Evolutionary conservation across 2,797 vertebrate species (phyloP).

Genomic region (Galaxias olidus): DNA sequence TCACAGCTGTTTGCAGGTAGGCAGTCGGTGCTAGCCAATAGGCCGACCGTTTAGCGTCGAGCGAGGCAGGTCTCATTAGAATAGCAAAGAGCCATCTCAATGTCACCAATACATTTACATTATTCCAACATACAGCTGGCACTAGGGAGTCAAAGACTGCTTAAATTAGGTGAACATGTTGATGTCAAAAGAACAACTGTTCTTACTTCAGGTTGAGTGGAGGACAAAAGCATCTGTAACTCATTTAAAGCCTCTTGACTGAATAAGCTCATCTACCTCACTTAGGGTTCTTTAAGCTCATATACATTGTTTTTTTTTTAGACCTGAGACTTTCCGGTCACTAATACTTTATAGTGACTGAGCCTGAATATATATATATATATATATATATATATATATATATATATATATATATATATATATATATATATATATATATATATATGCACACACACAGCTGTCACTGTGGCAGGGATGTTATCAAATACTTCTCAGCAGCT

Average conservation of each 20-base stretch:
- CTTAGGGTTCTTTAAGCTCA: no score
- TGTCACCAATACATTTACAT: constrained; percentile 87
- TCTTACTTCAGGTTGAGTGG: no score
- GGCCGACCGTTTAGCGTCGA: constrained; percentile 74
- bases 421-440: no score
- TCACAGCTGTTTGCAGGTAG: constrained; percentile 87
- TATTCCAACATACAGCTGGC: constrained; percentile 75
- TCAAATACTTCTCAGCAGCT: constrained; percentile 35
- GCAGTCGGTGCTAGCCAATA: constrained; percentile 75
- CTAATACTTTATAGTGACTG: not conserved
- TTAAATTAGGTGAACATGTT: constrained; percentile 71
- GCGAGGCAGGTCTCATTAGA: constrained; percentile 79
- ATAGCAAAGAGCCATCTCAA: constrained; percentile 83
- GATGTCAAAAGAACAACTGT: constrained; percentile 61
- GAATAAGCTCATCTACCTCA: no score
- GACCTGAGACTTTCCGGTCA: not conserved
- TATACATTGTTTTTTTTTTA: no score
- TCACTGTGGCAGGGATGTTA: not conserved
- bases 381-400: no score
- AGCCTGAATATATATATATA: no score
- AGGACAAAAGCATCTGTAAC: no score
- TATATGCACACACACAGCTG: not conserved
- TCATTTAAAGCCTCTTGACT: no score
- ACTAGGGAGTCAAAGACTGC: constrained; percentile 60
- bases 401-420: no score